Evolutionary conservation across 2,888 invertebrate species (phyloP), one percentile per base, ranked within the genome.

Genomic region (Acanthosepion pharaonis): DNA sequence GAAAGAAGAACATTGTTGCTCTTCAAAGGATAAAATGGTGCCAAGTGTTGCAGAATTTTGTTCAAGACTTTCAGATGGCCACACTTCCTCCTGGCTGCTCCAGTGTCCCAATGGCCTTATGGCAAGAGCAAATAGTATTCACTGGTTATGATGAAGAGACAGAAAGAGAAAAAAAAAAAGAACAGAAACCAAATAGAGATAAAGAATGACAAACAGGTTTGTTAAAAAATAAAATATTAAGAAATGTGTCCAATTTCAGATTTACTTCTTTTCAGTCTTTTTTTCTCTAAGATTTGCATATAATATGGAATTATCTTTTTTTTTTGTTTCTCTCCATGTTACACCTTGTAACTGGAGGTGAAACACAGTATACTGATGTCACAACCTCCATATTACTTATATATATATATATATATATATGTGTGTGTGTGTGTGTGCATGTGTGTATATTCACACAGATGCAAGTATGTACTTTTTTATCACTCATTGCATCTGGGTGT

Each of bases 51-150:
- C n/a, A n/a, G 33, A 78, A 33, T 78, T 78, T 78, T 78, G 33
- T 78, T 78, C 78, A 78, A 78, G 78, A 33, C n/a, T 78, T 78
- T 78, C 78, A 78, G n/a, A 11, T 78, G 78, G 78, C 78, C 78
- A 78, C 78, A n/a, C 78, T 78, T 78, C 78, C 78, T 78, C 78
- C n/a, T n/a, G 9, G 78, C n/a, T 78, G 78, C 78, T 78, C 78
- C n/a, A 11, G 33, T 15, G 33, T 78, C 78, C 78, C n/a, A n/a
- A 59, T 59, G 59, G 59, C n/a, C n/a, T 78, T 78, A n/a, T 78
- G 78, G 78, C 78, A 78, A 78, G 78, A 78, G 33, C n/a, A 78
- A 78, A 15, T n/a, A n/a, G 18, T 33, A 28, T 28, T 78, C 78
- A 78, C 78, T 78, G 78, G 78, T 33, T 23, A n/a, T 78, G 33